A percentile compares a stretch with the other conserved stretches of the same genome.
Evolutionary conservation across 2,888 invertebrate species (phyloP).

Genomic region (Lepidocyrtinus sp.): DNA sequence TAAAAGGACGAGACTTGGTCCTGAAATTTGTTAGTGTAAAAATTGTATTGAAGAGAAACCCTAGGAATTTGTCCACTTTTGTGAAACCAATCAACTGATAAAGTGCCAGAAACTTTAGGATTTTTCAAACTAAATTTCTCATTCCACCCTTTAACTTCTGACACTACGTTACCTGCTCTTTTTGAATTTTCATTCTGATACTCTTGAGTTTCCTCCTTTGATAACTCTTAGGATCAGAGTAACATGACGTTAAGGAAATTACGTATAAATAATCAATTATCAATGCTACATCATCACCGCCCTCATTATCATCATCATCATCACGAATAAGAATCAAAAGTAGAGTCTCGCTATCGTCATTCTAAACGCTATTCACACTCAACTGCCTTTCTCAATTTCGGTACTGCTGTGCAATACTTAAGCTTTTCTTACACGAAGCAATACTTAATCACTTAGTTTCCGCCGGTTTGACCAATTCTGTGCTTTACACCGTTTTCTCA

Average conservation of each 20-base stretch:
- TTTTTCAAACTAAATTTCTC: neutral
- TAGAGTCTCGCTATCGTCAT: neutral
- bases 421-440: neutral
- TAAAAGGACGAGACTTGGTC: too few species aligned
- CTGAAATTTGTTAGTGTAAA: too few species aligned
- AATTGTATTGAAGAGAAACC: too few species aligned
- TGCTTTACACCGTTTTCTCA: conserved; percentile 5
- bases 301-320: conserved; percentile 38
- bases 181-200: neutral
- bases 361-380: neutral
- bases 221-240: neutral
- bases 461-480: neutral
- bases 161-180: conserved; percentile 36
- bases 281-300: conserved; percentile 35
- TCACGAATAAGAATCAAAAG: neutral
- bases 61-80: too few species aligned
- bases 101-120: neutral
- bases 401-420: neutral
- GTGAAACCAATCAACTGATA: too few species aligned
- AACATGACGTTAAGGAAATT: too few species aligned
- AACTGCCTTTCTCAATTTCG: conserved; percentile 2
- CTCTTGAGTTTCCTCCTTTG: neutral
- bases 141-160: conserved; percentile 12
- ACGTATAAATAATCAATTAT: neutral
- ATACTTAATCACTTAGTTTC: conserved; percentile 8